Conservation (phyloP, 2,113 vertebrate genomes). For the Orientallactaga bullata region DNA sequence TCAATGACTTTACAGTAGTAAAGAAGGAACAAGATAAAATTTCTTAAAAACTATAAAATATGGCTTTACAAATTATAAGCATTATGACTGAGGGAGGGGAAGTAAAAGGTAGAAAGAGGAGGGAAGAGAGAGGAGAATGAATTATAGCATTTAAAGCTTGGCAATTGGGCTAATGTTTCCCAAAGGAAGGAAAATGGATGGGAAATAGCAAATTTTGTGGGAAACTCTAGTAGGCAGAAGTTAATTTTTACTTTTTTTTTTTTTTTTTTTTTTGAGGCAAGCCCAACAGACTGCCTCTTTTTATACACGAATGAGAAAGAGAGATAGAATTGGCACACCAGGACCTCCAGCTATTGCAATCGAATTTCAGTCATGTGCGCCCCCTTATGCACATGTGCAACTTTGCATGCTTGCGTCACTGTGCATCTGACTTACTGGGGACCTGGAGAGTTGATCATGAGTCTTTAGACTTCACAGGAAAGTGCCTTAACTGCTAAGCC, state of each 20-base stretch:
- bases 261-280: too few relatives aligned
- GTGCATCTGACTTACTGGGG: too few relatives aligned
- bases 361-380: too few relatives aligned
- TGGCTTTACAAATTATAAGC: slow-evolving; percentile 18
- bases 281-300: too few relatives aligned
- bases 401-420: too few relatives aligned
- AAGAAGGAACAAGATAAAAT: neutral
- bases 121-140: neutral
- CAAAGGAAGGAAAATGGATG: slow-evolving; percentile 14
- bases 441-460: too few relatives aligned
- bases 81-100: neutral
- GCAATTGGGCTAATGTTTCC: neutral
- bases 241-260: neutral
- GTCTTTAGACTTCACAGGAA: too few relatives aligned
- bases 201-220: neutral
- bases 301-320: too few relatives aligned
- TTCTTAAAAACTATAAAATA: neutral
- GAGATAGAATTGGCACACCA: too few relatives aligned
- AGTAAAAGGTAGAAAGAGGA: neutral
- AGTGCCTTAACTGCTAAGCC: too few relatives aligned
- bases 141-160: neutral
- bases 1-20: neutral
- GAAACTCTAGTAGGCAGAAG: neutral
- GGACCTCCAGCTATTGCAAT: too few relatives aligned
- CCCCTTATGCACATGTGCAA: too few relatives aligned